Evolutionary conservation across 2,113 vertebrate genomes (phyloP).

Genomic region (Myxocyprinus asiaticus): DNA sequence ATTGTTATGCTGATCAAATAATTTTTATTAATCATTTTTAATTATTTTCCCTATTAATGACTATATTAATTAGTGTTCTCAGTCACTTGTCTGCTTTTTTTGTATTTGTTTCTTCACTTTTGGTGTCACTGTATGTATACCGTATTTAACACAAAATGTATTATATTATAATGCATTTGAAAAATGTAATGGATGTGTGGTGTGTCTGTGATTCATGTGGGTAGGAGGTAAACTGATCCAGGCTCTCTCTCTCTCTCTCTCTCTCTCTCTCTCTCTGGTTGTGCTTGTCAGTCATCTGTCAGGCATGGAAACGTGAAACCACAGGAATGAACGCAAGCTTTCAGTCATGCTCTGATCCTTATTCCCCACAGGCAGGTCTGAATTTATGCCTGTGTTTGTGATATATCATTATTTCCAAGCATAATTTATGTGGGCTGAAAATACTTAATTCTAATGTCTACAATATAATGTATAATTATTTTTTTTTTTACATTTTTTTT

Average conservation of each 20-base stretch:
- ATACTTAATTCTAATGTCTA: neutral
- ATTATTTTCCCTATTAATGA: too few species aligned
- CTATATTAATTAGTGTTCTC: too few species aligned
- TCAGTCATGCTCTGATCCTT: conserved; percentile 22
- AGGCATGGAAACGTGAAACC: conserved; percentile 38
- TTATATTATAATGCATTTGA: neutral
- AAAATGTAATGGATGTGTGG: neutral
- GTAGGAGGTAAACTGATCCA: neutral
- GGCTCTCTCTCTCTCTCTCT: neutral
- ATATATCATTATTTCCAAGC: conserved; percentile 12
- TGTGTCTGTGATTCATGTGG: neutral
- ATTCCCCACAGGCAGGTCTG: neutral
- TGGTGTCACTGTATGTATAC: too few species aligned
- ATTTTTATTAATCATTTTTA: too few species aligned
- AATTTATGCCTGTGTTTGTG: conserved; percentile 10
- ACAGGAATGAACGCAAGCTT: conserved; percentile 16
- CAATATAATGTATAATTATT: neutral
- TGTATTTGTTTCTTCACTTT: too few species aligned
- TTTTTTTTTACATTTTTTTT: neutral
- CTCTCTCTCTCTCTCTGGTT: conserved; percentile 21
- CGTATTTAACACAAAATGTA: too few species aligned
- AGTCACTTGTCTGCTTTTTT: too few species aligned
- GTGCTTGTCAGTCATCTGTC: conserved; percentile 45
- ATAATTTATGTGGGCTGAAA: neutral
- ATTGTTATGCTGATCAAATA: too few species aligned